Evolutionary conservation across 1,140 invertebrate species (phyloP).

Genomic region (Drosophila persimilis): DNA sequence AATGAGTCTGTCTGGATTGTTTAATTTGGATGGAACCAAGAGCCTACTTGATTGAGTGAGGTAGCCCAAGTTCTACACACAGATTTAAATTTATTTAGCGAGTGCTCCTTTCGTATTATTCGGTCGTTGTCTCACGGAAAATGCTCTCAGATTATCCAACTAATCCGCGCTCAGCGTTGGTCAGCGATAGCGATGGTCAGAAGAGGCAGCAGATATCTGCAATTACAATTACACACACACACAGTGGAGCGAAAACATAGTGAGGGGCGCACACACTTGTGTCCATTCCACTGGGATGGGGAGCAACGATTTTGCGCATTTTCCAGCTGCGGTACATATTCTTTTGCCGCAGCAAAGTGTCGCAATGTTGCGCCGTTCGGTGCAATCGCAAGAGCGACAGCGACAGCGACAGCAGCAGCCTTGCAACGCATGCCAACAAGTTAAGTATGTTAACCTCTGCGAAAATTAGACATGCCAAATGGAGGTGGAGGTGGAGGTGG

Average conservation of each 20-base stretch:
- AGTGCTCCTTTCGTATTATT: too few species aligned
- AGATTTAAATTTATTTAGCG: too few species aligned
- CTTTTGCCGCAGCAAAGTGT: conserved; percentile 75
- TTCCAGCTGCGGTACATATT: conserved; percentile 43
- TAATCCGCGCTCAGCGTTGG: conserved; percentile 14
- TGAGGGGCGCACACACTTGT: too few species aligned
- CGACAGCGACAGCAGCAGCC: conserved; percentile 31
- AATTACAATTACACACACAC: conserved; percentile 19
- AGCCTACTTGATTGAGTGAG: too few species aligned
- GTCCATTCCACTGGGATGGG: too few species aligned
- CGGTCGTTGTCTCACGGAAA: too few species aligned
- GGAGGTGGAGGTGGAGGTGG: neutral
- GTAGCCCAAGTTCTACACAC: too few species aligned
- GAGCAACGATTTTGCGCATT: conserved; percentile 32
- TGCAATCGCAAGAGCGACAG: conserved; percentile 36
- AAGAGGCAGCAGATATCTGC: conserved; percentile 7
- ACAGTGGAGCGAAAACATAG: too few species aligned
- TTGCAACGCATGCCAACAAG: conserved; percentile 77
- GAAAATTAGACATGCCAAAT: conserved; percentile 68
- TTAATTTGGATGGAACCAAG: too few species aligned
- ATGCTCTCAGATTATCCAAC: neutral
- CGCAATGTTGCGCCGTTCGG: conserved; percentile 62
- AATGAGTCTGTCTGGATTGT: too few species aligned
- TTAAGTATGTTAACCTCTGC: conserved; percentile 78
- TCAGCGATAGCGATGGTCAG: conserved; percentile 10